phyloP scores from a whole-genome alignment of 2,797 vertebrate species.

The Australoheros facetus region DNA sequence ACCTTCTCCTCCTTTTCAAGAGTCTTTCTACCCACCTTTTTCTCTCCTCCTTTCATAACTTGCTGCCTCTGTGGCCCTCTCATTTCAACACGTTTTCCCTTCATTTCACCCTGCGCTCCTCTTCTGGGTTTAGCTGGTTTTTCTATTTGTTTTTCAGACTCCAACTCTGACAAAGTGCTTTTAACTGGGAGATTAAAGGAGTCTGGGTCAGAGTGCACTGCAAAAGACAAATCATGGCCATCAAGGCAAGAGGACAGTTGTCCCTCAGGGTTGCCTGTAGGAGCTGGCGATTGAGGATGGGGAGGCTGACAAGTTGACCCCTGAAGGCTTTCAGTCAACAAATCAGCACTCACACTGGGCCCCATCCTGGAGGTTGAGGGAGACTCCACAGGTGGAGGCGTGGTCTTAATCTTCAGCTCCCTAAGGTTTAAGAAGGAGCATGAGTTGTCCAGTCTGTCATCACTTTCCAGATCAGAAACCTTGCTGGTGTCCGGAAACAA shows the following conservation, averaged over 20 bases:
- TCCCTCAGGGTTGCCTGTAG: no score
- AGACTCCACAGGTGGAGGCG: not conserved
- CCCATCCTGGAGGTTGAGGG: not conserved
- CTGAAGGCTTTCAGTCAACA: no score
- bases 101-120: fast-evolving
- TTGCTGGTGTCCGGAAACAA: not conserved
- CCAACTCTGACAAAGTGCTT: not conserved
- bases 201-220: no score
- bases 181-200: not conserved
- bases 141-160: not conserved
- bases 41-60: fast-evolving
- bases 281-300: no score
- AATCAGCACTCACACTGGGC: no score
- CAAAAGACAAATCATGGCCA: no score
- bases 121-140: not conserved
- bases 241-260: no score
- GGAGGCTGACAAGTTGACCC: no score
- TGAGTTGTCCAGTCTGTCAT: not conserved
- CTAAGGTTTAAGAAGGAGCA: not conserved
- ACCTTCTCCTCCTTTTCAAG: not conserved
- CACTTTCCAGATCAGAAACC: no score
- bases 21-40: not conserved
- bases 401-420: not conserved
- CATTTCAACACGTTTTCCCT: not conserved
- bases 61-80: not conserved